These are phyloP conservation scores for Crypturellus undulatus DNA, from an alignment of 2,113 vertebrate genomes.

Conservation along the genomic window DNA sequence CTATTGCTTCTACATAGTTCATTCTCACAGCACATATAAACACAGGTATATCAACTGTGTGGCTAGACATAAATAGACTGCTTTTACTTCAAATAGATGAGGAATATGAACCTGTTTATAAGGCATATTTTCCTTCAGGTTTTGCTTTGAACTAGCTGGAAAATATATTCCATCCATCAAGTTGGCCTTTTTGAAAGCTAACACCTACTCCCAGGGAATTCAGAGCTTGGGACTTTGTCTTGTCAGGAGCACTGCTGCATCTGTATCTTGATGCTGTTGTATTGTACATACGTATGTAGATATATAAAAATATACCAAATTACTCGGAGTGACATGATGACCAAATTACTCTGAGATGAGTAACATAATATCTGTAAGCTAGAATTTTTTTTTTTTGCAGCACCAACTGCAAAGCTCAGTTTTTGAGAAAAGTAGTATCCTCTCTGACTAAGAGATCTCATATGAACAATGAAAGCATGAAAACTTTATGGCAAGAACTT, in stretches of 20 bases:
- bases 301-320: background rate
- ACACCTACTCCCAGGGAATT: background rate
- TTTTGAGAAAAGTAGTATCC: background rate
- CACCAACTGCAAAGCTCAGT: background rate
- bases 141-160: background rate
- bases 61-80: slow-evolving; percentile 22
- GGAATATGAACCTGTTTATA: background rate
- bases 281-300: background rate
- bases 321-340: background rate
- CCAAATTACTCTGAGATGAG: background rate
- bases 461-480: background rate
- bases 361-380: background rate
- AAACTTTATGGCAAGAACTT: background rate
- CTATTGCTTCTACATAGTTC: slow-evolving; percentile 7
- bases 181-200: background rate
- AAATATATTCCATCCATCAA: background rate
- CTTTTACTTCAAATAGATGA: background rate
- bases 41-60: background rate
- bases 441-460: background rate
- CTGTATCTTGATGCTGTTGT: background rate
- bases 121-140: background rate
- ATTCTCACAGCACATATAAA: slow-evolving; percentile 24
- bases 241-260: background rate
- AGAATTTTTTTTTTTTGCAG: background rate
- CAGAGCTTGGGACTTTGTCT: background rate